Base-by-base conservation (phyloP, 1,140 invertebrate species). In the Scaptomyza hsui region DNA sequence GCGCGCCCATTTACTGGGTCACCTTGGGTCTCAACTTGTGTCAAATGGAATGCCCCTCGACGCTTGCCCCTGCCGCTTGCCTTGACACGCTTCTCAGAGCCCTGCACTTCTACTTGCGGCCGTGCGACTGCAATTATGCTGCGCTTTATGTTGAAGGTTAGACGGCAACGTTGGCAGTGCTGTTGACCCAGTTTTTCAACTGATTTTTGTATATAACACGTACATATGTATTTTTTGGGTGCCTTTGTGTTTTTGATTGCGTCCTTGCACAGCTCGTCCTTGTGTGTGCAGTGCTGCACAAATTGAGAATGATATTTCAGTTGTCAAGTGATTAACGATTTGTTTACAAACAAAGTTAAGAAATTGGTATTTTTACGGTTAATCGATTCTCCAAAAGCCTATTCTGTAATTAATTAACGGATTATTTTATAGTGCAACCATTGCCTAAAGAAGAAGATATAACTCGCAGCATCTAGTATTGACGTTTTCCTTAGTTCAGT, bases 141-240 rank as follows among this genome's bases (percentile, higher is more conserved):
- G 75, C 78, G 68, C 48, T 78, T 82, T 72, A 88, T 88, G 82
- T 59, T 88, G 82, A 88, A 88, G 82, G 82, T 88, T 88, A 88
- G 75, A 48, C 47, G 55, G 41, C 47, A 63, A 63, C 35, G 61
- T 29, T 55, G 67, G 42, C 68, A 32, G 71, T 51, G 29, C 71
- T 67, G 71, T 78, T 82, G 78, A 82, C 83, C 82, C 70, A 86
- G 62, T 88, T 80, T 51, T 7, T 18, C 55, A 45, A 63, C 45
- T 61, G 51, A 16, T 45, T 47, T 16, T 37, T 60, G 13, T n/a
- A n/a, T n/a, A n/a, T 55, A 29, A 29, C 2, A 37, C 32, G n/a
- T 37, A 37, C 32, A 37, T n/a, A 37, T 37, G 12, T n/a, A 12
- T 4, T 12, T n/a, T 24, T 53, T 39, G 37, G 56, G 41, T 64